Evolutionary conservation across 2,888 invertebrate genomes (phyloP).

Genomic region (Zygothrica quintamaculata): DNA sequence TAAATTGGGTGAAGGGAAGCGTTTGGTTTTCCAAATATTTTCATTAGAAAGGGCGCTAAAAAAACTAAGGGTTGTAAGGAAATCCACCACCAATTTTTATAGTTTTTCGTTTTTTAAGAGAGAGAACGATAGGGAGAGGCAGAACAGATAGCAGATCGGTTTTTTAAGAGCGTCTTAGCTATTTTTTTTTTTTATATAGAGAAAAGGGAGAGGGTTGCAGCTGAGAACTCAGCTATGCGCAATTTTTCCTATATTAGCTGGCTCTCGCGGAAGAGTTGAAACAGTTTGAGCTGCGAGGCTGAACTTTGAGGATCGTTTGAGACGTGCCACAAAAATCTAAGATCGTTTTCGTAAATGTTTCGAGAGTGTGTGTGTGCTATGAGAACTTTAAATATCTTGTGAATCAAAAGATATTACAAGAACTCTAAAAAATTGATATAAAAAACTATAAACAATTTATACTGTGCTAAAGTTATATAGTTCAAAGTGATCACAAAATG

Average conservation of each 20-base stretch:
- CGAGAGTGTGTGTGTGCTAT: slow-evolving; percentile 25
- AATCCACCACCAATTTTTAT: slow-evolving; percentile 52
- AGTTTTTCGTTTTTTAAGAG: slow-evolving; percentile 55
- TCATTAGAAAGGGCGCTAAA: slow-evolving; percentile 44
- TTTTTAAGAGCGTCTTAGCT: slow-evolving; percentile 58
- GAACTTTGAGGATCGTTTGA: slow-evolving; percentile 78
- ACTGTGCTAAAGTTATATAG: slow-evolving; percentile 25
- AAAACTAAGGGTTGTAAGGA: slow-evolving; percentile 57
- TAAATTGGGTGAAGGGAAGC: slow-evolving; percentile 33
- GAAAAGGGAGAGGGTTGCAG: slow-evolving; percentile 65
- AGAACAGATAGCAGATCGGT: slow-evolving; percentile 46
- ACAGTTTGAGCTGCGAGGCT: slow-evolving; percentile 83
- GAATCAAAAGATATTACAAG: slow-evolving; percentile 31
- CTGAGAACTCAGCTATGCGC: slow-evolving; percentile 45
- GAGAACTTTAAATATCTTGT: slow-evolving; percentile 43
- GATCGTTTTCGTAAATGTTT: slow-evolving; percentile 40
- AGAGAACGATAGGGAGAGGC: slow-evolving; percentile 5
- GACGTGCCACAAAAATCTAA: slow-evolving; percentile 35
- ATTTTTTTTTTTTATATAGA: slow-evolving; percentile 43
- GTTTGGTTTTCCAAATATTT: slow-evolving; percentile 56
- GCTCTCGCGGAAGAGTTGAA: slow-evolving; percentile 80
- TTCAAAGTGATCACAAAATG: slow-evolving; percentile 69
- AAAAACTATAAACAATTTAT: slow-evolving; percentile 33
- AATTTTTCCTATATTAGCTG: slow-evolving; percentile 78
- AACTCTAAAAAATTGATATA: slow-evolving; percentile 30